Evolutionary conservation across 2,797 vertebrate species (phyloP).

Genomic region (Onychomys arenicola): DNA sequence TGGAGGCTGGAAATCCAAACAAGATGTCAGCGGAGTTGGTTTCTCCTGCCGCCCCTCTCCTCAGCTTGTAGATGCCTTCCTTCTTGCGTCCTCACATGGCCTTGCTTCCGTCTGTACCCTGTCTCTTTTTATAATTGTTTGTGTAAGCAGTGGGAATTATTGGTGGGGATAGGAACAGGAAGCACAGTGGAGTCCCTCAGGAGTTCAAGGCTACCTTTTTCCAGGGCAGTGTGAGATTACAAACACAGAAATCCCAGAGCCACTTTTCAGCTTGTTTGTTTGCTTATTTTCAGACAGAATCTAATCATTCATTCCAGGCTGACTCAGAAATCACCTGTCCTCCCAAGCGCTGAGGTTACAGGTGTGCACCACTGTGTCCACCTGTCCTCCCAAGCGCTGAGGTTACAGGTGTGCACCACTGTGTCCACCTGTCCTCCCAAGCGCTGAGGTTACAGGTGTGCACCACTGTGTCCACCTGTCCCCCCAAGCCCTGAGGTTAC

Average conservation of each 20-base stretch:
- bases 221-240: neutral
- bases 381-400: neutral
- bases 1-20: neutral
- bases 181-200: neutral
- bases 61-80: neutral
- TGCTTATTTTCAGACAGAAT: neutral
- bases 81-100: neutral
- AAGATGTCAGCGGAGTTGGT: neutral
- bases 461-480: neutral
- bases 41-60: neutral
- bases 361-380: neutral
- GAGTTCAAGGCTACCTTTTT: neutral
- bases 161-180: neutral
- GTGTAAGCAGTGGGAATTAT: neutral
- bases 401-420: neutral
- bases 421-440: rapidly evolving
- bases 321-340: neutral
- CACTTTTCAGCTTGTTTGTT: neutral
- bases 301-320: neutral
- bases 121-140: neutral
- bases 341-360: neutral
- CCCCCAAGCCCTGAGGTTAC: neutral
- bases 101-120: neutral
- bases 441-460: neutral
- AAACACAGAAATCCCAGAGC: neutral